Base-by-base conservation (phyloP, 2,888 invertebrate genomes). In the Drosophila peninsularis region DNA sequence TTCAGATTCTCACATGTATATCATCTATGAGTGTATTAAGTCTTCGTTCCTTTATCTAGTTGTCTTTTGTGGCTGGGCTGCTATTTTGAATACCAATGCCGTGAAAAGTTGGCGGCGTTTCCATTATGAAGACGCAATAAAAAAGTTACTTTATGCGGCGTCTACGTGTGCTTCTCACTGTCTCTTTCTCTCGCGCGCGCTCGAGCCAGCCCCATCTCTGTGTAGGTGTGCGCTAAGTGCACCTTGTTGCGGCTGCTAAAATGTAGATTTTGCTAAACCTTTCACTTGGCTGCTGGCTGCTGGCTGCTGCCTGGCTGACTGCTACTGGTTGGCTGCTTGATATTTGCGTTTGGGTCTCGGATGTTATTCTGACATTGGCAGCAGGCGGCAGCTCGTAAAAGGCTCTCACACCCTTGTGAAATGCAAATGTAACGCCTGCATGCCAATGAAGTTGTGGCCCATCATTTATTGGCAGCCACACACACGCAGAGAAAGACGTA, bases 71-170 rank as follows among this genome's bases (percentile, higher is more conserved):
- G 60, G 55, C 66, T 67, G 55, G 63, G 63, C 74, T 77, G 82
- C 85, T 81, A 82, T 81, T 88, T 86, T 86, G 88, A 85, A 86
- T 86, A 85, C 79, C 79, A 85, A 88, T 88, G 80, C 82, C 62
- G 86, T 77, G 73, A 65, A 83, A 86, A 79, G 71, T 75, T 79
- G 74, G 56, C 69, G 57, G 60, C 64, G 65, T 62, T 71, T 82
- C 71, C 81, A 81, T 83, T 79, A 81, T 82, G 83, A 83, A 84
- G 79, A 79, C 79, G 77, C 81, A 86, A 86, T 78, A 78, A 86
- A 84, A 83, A 86, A 86, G 87, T 86, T 84, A 86, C 83, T 86
- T 83, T 83, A 83, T 83, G 73, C 73, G 66, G 66, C 61, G 68
- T 81, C 79, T 86, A 79, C 77, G 83, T 86, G 83, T 67, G 78